These are phyloP conservation scores for Conus ventricosus DNA, from an alignment of 1,140 invertebrate genomes.

Conservation along the genomic window DNA sequence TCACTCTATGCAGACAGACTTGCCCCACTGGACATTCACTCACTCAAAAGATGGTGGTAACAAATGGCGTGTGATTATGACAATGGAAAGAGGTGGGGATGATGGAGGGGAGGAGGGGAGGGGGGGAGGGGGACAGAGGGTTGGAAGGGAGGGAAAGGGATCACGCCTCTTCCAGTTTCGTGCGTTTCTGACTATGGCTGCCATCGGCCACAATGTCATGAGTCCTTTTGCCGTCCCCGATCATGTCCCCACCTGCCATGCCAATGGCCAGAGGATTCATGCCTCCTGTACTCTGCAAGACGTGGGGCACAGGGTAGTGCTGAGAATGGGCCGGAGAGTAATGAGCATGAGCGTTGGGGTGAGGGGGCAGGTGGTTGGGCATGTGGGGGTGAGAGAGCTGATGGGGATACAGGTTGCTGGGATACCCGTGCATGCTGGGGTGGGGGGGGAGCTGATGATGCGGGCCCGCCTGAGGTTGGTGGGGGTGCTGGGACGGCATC, in stretches of 20 bases:
- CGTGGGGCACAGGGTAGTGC: constrained; percentile 34
- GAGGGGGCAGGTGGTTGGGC: background rate
- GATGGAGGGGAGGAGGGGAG: background rate
- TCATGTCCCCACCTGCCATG: constrained; percentile 18
- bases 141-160: background rate
- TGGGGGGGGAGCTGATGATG: background rate
- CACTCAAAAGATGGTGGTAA: background rate
- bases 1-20: background rate
- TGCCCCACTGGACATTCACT: background rate
- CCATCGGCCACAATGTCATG: background rate
- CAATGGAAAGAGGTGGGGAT: background rate
- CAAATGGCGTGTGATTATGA: background rate
- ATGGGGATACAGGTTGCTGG: background rate
- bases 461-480: background rate
- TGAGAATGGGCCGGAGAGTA: constrained; percentile 1
- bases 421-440: background rate
- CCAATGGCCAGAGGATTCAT: constrained; percentile 21
- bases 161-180: constrained; percentile 30
- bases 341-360: background rate
- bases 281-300: constrained; percentile 31
- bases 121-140: background rate
- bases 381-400: constrained; percentile 17
- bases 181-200: constrained; percentile 28
- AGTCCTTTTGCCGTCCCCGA: constrained; percentile 31
- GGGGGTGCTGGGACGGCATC: background rate